Evolutionary conservation across 1,140 invertebrate genomes (phyloP).

Genomic region (Probaryconus sp.): DNA sequence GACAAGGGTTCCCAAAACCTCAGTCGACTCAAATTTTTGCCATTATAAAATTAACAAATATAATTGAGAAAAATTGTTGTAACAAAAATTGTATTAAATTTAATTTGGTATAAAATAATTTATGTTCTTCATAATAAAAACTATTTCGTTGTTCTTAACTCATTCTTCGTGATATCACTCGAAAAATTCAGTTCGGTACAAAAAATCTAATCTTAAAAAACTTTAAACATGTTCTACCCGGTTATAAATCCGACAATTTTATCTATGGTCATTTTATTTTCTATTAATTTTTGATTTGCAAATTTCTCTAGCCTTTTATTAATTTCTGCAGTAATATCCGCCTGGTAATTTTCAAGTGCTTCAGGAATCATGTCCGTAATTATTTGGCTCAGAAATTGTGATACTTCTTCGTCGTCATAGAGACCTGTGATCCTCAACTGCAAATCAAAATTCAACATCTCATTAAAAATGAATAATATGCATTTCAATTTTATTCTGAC

Average conservation of each 20-base stretch:
- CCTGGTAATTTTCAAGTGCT: slow-evolving; percentile 33
- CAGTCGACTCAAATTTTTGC: too few relatives aligned
- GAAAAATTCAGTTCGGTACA: too few relatives aligned
- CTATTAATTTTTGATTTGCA: slow-evolving; percentile 14
- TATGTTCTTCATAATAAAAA: too few relatives aligned
- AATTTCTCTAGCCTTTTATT: slow-evolving; percentile 15
- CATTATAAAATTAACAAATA: too few relatives aligned
- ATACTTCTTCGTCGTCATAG: slow-evolving; percentile 48
- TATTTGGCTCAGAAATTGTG: slow-evolving; percentile 31
- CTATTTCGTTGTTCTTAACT: too few relatives aligned
- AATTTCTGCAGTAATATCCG: slow-evolving; percentile 10
- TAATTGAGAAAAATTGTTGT: too few relatives aligned
- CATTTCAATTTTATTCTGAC: neutral
- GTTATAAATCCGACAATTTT: slow-evolving; percentile 13
- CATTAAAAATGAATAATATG: neutral
- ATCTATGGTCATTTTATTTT: slow-evolving; percentile 9
- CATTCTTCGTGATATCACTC: too few relatives aligned
- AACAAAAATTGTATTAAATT: too few relatives aligned
- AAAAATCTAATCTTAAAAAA: too few relatives aligned
- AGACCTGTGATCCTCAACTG: slow-evolving; percentile 52
- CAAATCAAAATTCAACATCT: slow-evolving; percentile 14
- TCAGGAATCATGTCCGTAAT: slow-evolving; percentile 43
- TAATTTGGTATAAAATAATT: too few relatives aligned
- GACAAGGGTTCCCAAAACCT: too few relatives aligned
- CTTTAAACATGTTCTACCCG: too few relatives aligned